Conservation (phyloP, 2,888 invertebrate species). For the Tetramorium bicarinatum region DNA sequence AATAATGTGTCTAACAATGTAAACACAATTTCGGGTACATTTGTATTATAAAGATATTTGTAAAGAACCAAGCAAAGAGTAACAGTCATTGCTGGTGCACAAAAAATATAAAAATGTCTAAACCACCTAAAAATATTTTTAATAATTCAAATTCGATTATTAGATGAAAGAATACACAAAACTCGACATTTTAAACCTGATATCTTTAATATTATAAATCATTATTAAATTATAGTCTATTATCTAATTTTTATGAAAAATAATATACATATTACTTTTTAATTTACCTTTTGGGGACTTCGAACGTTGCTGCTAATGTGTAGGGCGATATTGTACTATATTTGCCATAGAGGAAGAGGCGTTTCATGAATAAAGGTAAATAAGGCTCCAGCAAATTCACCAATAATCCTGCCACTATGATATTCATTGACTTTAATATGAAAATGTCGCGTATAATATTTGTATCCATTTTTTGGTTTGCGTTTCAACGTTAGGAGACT, state of each 20-base stretch:
- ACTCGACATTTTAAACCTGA: background rate
- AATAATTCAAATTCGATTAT: slow-evolving; percentile 27
- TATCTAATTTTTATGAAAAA: background rate
- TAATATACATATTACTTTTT: background rate
- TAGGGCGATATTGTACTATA: slow-evolving; percentile 88
- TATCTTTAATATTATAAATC: slow-evolving; percentile 15
- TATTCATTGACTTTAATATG: too few species aligned
- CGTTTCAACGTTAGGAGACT: background rate
- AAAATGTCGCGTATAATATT: slow-evolving; percentile 15
- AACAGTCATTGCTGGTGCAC: slow-evolving; percentile 88
- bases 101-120: slow-evolving; percentile 93
- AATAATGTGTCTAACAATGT: slow-evolving; percentile 87
- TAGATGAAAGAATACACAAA: background rate
- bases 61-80: slow-evolving; percentile 87
- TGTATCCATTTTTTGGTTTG: background rate
- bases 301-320: slow-evolving; percentile 86
- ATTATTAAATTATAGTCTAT: background rate
- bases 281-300: slow-evolving; percentile 91
- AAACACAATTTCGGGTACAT: slow-evolving; percentile 87
- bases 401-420: too few species aligned
- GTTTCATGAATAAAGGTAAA: slow-evolving; percentile 90
- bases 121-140: slow-evolving; percentile 88
- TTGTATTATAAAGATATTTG: slow-evolving; percentile 87
- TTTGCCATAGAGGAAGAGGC: slow-evolving; percentile 92
- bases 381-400: slow-evolving; percentile 81